These are phyloP conservation scores for Platysternon megacephalum DNA, from an alignment of 2,113 vertebrate genomes.

Conservation along the genomic window DNA sequence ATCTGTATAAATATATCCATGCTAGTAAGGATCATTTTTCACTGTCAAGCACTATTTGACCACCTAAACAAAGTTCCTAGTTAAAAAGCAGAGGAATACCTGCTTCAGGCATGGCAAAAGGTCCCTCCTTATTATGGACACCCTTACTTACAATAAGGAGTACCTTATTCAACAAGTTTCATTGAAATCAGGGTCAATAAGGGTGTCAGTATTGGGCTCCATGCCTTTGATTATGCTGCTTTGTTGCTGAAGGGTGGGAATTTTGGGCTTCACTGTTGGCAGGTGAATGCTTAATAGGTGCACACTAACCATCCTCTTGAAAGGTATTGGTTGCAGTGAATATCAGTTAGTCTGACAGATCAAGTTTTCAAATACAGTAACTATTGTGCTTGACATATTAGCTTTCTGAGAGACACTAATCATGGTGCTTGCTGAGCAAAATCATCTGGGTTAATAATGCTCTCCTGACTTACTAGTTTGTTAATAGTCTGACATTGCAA, in stretches of 20 bases:
- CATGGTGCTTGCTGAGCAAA: neutral
- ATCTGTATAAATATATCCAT: neutral
- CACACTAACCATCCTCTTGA: neutral
- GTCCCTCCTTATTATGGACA: neutral
- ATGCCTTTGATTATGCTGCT: neutral
- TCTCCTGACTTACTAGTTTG: neutral
- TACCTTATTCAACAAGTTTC: neutral
- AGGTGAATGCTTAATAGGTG: neutral
- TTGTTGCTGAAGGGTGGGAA: neutral
- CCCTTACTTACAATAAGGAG: neutral
- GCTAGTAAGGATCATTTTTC: neutral
- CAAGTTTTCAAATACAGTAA: neutral
- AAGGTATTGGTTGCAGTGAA: neutral
- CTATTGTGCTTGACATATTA: rapidly evolving
- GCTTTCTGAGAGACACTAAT: neutral
- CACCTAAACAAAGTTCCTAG: neutral
- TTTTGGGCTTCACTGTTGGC: neutral
- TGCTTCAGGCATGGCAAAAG: neutral
- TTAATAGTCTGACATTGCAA: rapidly evolving
- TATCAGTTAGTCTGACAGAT: neutral
- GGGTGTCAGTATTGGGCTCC: neutral
- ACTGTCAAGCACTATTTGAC: neutral
- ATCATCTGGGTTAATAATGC: neutral
- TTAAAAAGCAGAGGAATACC: neutral
- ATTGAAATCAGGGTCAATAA: neutral